Base-by-base conservation (phyloP, 37 sponge, comb jelly and placozoan species). In the Haliclona indistincta region DNA sequence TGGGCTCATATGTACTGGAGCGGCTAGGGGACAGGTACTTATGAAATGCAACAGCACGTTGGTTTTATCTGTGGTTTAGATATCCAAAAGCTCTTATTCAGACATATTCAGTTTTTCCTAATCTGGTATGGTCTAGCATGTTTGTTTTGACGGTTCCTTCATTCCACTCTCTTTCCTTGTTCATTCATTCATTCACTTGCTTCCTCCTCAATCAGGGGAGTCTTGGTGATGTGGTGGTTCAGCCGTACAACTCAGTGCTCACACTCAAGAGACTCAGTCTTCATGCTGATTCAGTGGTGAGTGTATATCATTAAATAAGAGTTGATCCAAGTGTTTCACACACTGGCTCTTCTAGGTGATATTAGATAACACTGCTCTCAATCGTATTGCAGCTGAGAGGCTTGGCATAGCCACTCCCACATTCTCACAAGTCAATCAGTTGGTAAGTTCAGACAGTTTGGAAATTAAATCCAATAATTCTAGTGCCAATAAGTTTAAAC, bases 241-340 rank as follows among this genome's bases (percentile, higher is more conserved):
- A 98, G 71, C 99, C 99, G n/a, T 98, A 98, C 85, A 98, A 98
- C 79, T 95, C 96, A 40, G 80, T 98, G 1, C 87, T 98, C 28
- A 98, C 99, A 10, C 84, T 98, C 44, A 98, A 95, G 84, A 84
- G 99, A 67, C 80, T 98, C 34, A 98, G 96, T 0, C 80, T 86
- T 34, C 86, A 89, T 73, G 90, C 99, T 13, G 99, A 98, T 81
- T 98, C 88, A 78, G 99, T 98, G 60, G 91, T 85, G 17, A 37
- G 83, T 80, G 30, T 17, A 1, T 62, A 17, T 8, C 13, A 8
- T 13, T 47, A 8, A 8, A 47, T 17, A 17, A 47, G 13, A 47
- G 13, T 13, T 17, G 13, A 47, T 17, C 13, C 13, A 47, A 8
- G 49, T 47, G 8, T 17, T 47, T 17, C 13, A 47, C 49, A 17